These are phyloP conservation scores for Dendrolimus pini DNA, from an alignment of 2,888 invertebrate species.

Conservation along the genomic window DNA sequence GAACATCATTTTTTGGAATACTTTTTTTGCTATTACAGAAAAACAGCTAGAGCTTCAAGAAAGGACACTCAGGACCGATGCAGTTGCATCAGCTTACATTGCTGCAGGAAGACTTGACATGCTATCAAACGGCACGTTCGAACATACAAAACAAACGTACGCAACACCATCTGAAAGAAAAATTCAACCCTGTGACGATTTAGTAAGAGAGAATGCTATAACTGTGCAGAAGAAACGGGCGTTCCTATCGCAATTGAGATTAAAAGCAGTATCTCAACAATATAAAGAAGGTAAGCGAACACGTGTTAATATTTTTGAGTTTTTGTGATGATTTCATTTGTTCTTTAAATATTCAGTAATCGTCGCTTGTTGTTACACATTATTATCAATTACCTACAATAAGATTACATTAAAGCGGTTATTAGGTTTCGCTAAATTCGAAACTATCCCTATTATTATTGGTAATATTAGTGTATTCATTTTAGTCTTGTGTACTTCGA, in stretches of 20 bases:
- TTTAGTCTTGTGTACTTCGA: too few relatives aligned
- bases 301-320: not conserved
- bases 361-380: too few relatives aligned
- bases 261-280: constrained; percentile 70
- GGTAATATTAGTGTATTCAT: too few relatives aligned
- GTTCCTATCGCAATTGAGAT: constrained; percentile 77
- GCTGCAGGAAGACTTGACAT: constrained; percentile 48
- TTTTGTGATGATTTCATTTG: not conserved
- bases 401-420: too few relatives aligned
- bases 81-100: constrained; percentile 69
- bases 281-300: constrained; percentile 74
- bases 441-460: too few relatives aligned
- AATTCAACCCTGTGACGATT: not conserved
- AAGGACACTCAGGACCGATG: constrained; percentile 65
- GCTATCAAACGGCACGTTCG: constrained; percentile 35
- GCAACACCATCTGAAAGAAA: not conserved
- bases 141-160: constrained; percentile 27
- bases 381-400: too few relatives aligned
- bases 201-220: constrained; percentile 17
- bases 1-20: too few relatives aligned
- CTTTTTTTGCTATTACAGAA: constrained; percentile 27
- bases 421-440: too few relatives aligned
- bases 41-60: constrained; percentile 79
- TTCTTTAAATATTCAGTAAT: not conserved
- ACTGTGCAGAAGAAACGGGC: constrained; percentile 67